phyloP scores from a whole-genome alignment of 2,113 vertebrate genomes.

The Silurus asotus region DNA sequence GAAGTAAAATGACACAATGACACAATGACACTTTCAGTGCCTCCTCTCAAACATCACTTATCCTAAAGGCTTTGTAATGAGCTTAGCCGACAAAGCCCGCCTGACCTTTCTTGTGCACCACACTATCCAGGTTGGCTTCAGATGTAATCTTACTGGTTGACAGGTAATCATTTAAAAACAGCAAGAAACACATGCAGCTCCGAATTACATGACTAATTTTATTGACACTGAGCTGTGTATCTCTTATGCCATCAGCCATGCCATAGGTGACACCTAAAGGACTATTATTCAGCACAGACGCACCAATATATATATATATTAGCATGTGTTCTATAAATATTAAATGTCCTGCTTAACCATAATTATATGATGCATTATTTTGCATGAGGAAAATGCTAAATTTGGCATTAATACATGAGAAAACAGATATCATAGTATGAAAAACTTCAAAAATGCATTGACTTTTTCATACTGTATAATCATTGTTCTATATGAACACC shows the following conservation, averaged over 20 bases:
- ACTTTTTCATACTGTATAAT: neutral
- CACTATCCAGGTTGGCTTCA: conserved; percentile 8
- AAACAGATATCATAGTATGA: neutral
- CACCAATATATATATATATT: neutral
- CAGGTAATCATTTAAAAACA: conserved; percentile 32
- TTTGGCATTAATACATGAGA: neutral
- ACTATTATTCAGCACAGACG: neutral
- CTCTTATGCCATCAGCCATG: neutral
- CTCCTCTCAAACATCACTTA: conserved; percentile 29
- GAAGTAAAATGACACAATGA: conserved; percentile 2
- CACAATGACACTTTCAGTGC: neutral
- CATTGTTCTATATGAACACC: neutral
- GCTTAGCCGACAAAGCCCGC: conserved; percentile 16
- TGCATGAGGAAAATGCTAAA: neutral
- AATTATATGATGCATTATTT: neutral
- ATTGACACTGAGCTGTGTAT: neutral
- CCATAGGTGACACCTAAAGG: neutral
- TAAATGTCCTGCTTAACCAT: neutral
- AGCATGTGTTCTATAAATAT: neutral
- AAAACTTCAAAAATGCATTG: neutral
- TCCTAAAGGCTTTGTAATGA: conserved; percentile 21
- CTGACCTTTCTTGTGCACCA: conserved; percentile 8
- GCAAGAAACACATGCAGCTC: conserved; percentile 10
- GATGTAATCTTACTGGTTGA: conserved; percentile 31
- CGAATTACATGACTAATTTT: conserved; percentile 19